Evolutionary conservation across 2,797 vertebrate species (phyloP).

Genomic region (Chaetodon trifasciatus): DNA sequence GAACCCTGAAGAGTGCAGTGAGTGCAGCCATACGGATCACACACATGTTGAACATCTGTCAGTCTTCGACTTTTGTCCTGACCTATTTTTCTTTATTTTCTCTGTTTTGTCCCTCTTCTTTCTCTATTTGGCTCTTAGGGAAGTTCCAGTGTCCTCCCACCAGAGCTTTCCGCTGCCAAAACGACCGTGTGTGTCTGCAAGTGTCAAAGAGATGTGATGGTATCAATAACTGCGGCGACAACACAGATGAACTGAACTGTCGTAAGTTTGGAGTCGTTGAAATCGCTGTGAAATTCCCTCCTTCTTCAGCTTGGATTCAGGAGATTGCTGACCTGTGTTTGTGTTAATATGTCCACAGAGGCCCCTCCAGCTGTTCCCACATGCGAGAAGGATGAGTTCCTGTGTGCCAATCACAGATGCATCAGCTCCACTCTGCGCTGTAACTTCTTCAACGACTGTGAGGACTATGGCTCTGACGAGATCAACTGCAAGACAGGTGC

Average conservation of each 20-base stretch:
- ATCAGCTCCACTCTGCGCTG: constrained; percentile 91
- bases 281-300: background rate
- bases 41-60: background rate
- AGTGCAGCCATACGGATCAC: constrained; percentile 59
- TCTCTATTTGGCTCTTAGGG: constrained; percentile 67
- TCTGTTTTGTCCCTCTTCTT: background rate
- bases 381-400: constrained; percentile 93
- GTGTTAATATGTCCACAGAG: constrained; percentile 59
- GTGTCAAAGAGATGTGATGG: constrained; percentile 92
- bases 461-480: constrained; percentile 93
- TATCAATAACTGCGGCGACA: constrained; percentile 93
- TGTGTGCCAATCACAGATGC: constrained; percentile 90
- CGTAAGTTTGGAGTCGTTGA: constrained; percentile 82
- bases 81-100: background rate
- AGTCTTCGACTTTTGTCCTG: background rate
- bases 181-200: constrained; percentile 94
- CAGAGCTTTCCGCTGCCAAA: constrained; percentile 94
- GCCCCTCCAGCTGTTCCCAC: constrained; percentile 73
- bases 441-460: constrained; percentile 96
- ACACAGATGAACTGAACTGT: constrained; percentile 92
- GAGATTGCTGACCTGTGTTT: background rate
- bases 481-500: constrained; percentile 90
- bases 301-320: background rate
- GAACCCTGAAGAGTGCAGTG: constrained; percentile 93
- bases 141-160: constrained; percentile 95